These are phyloP conservation scores for Lordiphosa fenestrarum DNA, from an alignment of 2,888 invertebrate genomes.

Conservation along the genomic window DNA sequence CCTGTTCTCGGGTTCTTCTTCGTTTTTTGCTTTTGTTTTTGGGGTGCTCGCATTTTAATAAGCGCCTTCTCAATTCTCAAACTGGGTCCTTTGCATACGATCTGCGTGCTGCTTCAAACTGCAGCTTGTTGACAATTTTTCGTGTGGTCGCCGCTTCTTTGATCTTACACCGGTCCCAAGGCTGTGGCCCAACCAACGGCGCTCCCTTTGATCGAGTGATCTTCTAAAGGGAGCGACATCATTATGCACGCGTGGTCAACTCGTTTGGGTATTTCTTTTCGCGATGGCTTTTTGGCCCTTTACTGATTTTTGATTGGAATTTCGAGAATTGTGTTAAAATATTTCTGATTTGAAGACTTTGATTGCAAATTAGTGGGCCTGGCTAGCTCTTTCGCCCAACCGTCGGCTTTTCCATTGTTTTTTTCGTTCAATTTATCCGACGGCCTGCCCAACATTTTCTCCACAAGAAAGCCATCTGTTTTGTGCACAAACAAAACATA, in stretches of 20 bases:
- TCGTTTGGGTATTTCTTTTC: conserved; percentile 25
- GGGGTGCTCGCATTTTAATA: conserved; percentile 58
- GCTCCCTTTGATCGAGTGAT: conserved; percentile 72
- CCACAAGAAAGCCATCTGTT: too few relatives aligned
- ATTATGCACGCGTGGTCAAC: conserved; percentile 77
- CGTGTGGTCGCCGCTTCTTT: conserved; percentile 63
- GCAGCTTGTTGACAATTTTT: conserved; percentile 75
- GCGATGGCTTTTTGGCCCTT: background rate
- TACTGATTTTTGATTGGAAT: conserved; percentile 13
- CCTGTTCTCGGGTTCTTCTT: conserved; percentile 24
- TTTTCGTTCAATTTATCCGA: background rate
- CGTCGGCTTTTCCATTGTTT: conserved; percentile 15
- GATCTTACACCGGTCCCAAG: conserved; percentile 45
- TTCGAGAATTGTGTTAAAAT: conserved; percentile 1
- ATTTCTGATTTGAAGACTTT: too few relatives aligned
- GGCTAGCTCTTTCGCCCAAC: background rate
- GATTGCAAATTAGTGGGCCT: too few relatives aligned
- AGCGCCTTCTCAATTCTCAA: conserved; percentile 52
- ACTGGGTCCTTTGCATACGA: conserved; percentile 7
- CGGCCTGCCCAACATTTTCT: too few relatives aligned
- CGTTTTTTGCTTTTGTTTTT: conserved; percentile 16
- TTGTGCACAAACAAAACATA: too few relatives aligned
- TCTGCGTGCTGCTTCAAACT: conserved; percentile 18
- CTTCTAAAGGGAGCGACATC: conserved; percentile 70
- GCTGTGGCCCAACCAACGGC: conserved; percentile 40